phyloP scores from a whole-genome alignment of 2,888 invertebrate genomes.

The Dryococelus australis region DNA sequence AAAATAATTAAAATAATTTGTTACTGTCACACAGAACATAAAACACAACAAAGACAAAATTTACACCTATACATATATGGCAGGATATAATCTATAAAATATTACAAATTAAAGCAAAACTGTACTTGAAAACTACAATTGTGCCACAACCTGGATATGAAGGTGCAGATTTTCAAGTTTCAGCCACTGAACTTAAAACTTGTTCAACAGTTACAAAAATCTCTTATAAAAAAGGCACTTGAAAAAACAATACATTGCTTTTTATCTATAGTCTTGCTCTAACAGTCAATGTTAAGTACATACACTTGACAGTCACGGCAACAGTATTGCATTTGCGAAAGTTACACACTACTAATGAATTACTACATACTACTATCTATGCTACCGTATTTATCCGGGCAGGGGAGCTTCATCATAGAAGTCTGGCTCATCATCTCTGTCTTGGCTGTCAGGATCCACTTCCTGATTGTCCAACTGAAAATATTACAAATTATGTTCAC shows the following conservation, averaged over 20 bases:
- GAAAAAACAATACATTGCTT: neutral
- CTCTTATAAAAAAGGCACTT: neutral
- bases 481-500: neutral
- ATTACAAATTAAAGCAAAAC: neutral
- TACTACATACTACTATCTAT: neutral
- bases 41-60: neutral
- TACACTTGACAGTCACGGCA: neutral
- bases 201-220: conserved; percentile 16
- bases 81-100: neutral
- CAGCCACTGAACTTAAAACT: neutral
- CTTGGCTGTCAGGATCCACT: conserved; percentile 66
- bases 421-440: conserved; percentile 87
- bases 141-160: conserved; percentile 3
- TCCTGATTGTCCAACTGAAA: conserved; percentile 85
- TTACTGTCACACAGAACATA: neutral
- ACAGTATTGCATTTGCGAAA: neutral
- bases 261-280: neutral
- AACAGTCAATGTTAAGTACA: conserved; percentile 4
- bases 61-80: too few relatives aligned
- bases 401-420: conserved; percentile 92
- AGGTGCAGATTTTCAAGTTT: neutral
- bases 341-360: neutral
- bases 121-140: neutral
- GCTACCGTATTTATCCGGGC: conserved; percentile 71
- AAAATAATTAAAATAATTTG: neutral